A percentile compares a stretch with the other conserved stretches of the same genome.
phyloP scores from a whole-genome alignment of 2,797 vertebrate genomes.

The Pangasius krempfi region DNA sequence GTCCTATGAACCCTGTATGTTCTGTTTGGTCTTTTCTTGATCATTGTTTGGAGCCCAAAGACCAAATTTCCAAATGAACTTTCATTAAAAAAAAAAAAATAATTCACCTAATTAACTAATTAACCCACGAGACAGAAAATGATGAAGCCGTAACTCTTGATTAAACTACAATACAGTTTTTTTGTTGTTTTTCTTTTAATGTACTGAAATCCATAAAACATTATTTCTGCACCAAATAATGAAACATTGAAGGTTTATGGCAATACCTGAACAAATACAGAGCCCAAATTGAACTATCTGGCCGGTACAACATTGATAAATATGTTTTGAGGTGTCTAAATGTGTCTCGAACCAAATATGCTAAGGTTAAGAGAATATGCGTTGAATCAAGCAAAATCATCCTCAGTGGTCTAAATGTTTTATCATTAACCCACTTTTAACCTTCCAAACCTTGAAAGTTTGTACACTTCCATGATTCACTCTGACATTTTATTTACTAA shows the following conservation, averaged over 20 bases:
- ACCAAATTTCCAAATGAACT: neutral
- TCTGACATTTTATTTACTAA: neutral
- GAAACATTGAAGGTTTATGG: neutral
- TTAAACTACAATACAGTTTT: neutral
- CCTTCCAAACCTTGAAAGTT: neutral
- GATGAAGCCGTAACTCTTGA: neutral
- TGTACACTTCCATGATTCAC: neutral
- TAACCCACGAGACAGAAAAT: neutral
- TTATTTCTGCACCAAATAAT: neutral
- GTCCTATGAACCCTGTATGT: neutral
- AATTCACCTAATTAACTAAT: neutral
- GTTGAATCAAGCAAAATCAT: neutral
- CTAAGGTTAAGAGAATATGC: neutral
- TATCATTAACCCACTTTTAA: neutral
- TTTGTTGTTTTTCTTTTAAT: neutral
- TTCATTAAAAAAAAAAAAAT: neutral
- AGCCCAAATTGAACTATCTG: neutral
- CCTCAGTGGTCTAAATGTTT: neutral
- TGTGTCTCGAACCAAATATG: neutral
- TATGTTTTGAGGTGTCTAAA: neutral
- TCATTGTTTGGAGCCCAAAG: neutral
- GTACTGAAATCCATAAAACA: neutral
- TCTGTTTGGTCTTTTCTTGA: neutral
- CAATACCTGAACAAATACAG: too few relatives aligned
- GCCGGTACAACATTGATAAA: neutral